Percentiles rank a stretch among this genome's conserved stretches.
phyloP scores from a whole-genome alignment of 2,113 vertebrate species.

The Xiphophorus maculatus region DNA sequence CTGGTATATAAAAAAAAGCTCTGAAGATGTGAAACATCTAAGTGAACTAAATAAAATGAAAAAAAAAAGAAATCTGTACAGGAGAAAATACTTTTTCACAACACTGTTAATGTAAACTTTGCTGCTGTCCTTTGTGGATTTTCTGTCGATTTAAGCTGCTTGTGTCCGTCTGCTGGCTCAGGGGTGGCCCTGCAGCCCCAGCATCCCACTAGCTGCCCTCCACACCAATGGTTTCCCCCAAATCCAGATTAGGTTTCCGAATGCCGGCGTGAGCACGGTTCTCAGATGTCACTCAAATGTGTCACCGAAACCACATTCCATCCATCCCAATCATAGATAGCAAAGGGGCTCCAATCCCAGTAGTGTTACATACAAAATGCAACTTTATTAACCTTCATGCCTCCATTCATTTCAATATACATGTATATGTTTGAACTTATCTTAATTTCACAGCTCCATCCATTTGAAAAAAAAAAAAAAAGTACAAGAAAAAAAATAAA shows the following conservation, averaged over 20 bases:
- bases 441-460: slow-evolving; percentile 99
- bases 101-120: not conserved
- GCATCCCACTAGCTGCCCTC: not conserved
- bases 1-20: no score
- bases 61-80: not conserved
- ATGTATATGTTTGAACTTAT: slow-evolving; percentile 98
- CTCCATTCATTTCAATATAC: slow-evolving; percentile 99
- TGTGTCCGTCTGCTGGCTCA: not conserved
- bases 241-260: slow-evolving; percentile 58
- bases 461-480: slow-evolving; percentile 90
- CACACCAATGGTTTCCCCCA: slow-evolving; percentile 1
- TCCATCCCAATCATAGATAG: slow-evolving; percentile 50
- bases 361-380: slow-evolving; percentile 97
- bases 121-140: not conserved
- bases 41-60: not conserved
- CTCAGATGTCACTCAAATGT: slow-evolving; percentile 45
- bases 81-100: not conserved
- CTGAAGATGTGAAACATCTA: not conserved
- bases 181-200: not conserved
- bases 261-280: slow-evolving; percentile 44
- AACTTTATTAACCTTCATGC: slow-evolving; percentile 99
- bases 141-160: not conserved
- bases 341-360: slow-evolving; percentile 42
- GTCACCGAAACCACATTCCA: slow-evolving; percentile 49
- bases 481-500: slow-evolving; percentile 74